Conservation (phyloP, 2,888 invertebrate genomes). For the Drosophila tripunctata region DNA sequence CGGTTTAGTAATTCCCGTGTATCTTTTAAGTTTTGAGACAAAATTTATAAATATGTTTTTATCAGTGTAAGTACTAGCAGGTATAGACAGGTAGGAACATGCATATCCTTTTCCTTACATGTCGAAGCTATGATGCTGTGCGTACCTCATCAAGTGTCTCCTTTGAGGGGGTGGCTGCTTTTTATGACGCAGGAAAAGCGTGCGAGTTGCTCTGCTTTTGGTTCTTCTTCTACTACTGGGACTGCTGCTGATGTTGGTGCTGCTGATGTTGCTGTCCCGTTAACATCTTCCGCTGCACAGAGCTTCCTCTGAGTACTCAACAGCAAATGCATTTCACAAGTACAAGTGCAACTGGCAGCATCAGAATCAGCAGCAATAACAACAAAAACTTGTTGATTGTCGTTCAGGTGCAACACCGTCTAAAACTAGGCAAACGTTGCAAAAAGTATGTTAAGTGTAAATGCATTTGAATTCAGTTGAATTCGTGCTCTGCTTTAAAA, state of each 20-base stretch:
- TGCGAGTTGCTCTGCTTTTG: conserved; percentile 12
- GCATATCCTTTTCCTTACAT: conserved; percentile 56
- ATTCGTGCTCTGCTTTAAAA: conserved; percentile 44
- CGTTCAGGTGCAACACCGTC: conserved; percentile 40
- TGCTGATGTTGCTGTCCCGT: no score
- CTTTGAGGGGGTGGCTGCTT: conserved; percentile 29
- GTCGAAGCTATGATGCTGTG: conserved; percentile 40
- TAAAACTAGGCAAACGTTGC: conserved; percentile 14
- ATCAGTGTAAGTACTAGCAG: neutral
- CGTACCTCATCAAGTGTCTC: conserved; percentile 37
- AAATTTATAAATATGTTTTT: no score
- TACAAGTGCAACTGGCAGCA: conserved; percentile 32
- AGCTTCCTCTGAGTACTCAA: conserved; percentile 45
- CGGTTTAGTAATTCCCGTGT: no score
- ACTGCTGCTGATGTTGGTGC: conserved; percentile 1
- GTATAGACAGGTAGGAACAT: conserved; percentile 33
- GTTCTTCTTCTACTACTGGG: neutral
- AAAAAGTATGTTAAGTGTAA: conserved; percentile 61
- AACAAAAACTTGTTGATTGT: conserved; percentile 70
- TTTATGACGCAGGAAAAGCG: conserved; percentile 44
- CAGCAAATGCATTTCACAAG: conserved; percentile 61
- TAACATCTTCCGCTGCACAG: conserved; percentile 44
- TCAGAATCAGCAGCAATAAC: conserved; percentile 24
- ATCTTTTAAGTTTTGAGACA: no score
- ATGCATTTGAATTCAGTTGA: conserved; percentile 39